A percentile compares a stretch with the other conserved stretches of the same genome.
Conservation (phyloP, 2,113 vertebrate genomes). For the Calidris pugnax region DNA sequence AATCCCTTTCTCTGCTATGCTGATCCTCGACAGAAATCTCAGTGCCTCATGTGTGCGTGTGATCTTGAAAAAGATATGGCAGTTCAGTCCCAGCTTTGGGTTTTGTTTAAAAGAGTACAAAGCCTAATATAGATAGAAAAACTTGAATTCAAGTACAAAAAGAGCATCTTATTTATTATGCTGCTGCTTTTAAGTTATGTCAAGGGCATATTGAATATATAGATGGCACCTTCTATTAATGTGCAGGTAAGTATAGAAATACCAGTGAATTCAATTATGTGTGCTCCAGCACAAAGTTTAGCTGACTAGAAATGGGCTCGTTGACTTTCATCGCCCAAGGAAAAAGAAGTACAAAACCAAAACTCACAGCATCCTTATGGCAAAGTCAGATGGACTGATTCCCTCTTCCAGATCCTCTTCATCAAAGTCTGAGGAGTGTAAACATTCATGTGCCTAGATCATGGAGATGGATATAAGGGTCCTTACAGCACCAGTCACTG, state of each 20-base stretch:
- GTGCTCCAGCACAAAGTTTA: not conserved
- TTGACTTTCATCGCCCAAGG: not conserved
- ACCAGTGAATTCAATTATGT: not conserved
- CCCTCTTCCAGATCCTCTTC: not conserved
- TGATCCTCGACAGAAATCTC: not conserved
- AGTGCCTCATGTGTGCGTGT: not conserved
- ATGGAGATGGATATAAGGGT: not conserved
- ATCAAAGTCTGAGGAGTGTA: not conserved
- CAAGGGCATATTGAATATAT: constrained; percentile 6
- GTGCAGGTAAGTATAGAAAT: not conserved
- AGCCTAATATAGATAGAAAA: constrained; percentile 20
- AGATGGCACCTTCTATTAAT: not conserved
- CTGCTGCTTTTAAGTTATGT: constrained; percentile 14
- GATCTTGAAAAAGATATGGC: constrained; percentile 48
- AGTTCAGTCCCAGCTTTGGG: not conserved
- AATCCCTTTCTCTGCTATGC: not conserved
- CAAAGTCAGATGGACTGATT: not conserved
- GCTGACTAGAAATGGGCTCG: not conserved
- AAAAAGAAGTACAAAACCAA: not conserved
- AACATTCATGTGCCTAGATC: not conserved
- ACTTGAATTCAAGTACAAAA: constrained; percentile 4
- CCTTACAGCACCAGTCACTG: not conserved
- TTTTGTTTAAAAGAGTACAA: constrained; percentile 37
- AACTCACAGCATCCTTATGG: not conserved
- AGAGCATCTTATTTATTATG: constrained; percentile 15